Conservation (phyloP, 2,113 vertebrate genomes). For the Trinectes maculatus region DNA sequence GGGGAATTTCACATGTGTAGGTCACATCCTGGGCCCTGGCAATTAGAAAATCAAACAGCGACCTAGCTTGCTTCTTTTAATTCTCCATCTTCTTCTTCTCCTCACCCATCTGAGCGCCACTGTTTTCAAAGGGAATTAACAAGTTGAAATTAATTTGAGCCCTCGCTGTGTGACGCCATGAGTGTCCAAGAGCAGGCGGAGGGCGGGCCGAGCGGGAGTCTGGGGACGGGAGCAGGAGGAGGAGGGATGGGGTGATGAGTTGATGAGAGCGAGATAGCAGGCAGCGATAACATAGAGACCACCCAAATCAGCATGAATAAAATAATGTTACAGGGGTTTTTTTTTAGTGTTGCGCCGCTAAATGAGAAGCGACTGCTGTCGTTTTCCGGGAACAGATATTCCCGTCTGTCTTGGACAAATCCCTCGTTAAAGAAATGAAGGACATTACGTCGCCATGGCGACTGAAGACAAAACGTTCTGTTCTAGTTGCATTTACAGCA, state of each 20-base stretch:
- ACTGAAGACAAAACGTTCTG: conserved; percentile 23
- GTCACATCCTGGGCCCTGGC: conserved; percentile 63
- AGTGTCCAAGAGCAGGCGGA: conserved; percentile 20
- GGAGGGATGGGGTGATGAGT: not conserved
- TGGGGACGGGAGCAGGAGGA: not conserved
- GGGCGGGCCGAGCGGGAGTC: no score
- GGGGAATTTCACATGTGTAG: conserved; percentile 71
- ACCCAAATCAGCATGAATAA: conserved; percentile 69
- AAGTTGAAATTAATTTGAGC: conserved; percentile 79
- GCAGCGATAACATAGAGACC: conserved; percentile 37
- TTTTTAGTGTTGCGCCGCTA: conserved; percentile 56
- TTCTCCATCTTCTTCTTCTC: conserved; percentile 43
- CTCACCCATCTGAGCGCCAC: not conserved
- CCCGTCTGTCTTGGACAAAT: conserved; percentile 61
- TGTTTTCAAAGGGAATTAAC: conserved; percentile 77
- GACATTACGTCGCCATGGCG: conserved; percentile 10
- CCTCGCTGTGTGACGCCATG: conserved; percentile 40
- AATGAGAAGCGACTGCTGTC: conserved; percentile 57
- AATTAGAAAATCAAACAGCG: conserved; percentile 76
- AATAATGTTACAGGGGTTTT: conserved; percentile 53
- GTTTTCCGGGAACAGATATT: conserved; percentile 39
- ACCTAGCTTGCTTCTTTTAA: conserved; percentile 60
- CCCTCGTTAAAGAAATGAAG: conserved; percentile 37
- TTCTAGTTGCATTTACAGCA: not conserved
- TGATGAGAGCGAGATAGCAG: conserved; percentile 28